These are phyloP conservation scores for Dicranocentrus wangi DNA, from an alignment of 2,888 invertebrate genomes.

Conservation along the genomic window DNA sequence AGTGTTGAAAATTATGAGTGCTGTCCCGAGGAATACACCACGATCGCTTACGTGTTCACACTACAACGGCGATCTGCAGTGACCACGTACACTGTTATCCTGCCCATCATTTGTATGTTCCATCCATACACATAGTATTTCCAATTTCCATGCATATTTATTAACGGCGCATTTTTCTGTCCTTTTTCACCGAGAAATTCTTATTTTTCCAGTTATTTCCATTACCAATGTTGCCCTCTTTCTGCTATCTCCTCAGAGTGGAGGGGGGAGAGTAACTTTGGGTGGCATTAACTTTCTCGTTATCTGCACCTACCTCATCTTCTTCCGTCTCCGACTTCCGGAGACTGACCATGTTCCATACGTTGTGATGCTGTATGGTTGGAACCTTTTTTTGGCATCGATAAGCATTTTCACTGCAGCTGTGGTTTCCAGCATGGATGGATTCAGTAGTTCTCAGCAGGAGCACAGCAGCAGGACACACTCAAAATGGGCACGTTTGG, in stretches of 20 bases:
- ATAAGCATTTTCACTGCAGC: constrained; percentile 68
- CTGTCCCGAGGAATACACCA: constrained; percentile 79
- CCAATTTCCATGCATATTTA: too few species aligned
- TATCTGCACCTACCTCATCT: constrained; percentile 80
- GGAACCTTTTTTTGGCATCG: constrained; percentile 68
- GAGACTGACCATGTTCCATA: constrained; percentile 70
- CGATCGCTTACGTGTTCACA: constrained; percentile 77
- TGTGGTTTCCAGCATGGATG: constrained; percentile 63
- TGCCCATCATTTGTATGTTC: constrained; percentile 78
- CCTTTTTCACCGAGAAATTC: too few species aligned
- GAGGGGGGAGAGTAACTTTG: constrained; percentile 80
- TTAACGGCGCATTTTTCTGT: too few species aligned
- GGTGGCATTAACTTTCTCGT: constrained; percentile 79
- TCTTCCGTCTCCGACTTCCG: constrained; percentile 75
- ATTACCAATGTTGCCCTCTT: constrained; percentile 79
- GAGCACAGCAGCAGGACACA: constrained; percentile 49
- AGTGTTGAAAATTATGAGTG: constrained; percentile 62
- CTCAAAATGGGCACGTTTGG: constrained; percentile 80
- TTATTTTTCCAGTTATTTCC: constrained; percentile 78
- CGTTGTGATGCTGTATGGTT: constrained; percentile 69
- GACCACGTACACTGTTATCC: constrained; percentile 79
- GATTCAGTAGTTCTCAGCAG: constrained; percentile 46
- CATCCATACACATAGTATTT: too few species aligned
- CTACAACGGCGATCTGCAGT: constrained; percentile 79
- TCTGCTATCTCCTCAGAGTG: constrained; percentile 81